A percentile compares a stretch with the other conserved stretches of the same genome.
Evolutionary conservation across 1,140 invertebrate genomes (phyloP).

Genomic region (Zaprionus africanus): DNA sequence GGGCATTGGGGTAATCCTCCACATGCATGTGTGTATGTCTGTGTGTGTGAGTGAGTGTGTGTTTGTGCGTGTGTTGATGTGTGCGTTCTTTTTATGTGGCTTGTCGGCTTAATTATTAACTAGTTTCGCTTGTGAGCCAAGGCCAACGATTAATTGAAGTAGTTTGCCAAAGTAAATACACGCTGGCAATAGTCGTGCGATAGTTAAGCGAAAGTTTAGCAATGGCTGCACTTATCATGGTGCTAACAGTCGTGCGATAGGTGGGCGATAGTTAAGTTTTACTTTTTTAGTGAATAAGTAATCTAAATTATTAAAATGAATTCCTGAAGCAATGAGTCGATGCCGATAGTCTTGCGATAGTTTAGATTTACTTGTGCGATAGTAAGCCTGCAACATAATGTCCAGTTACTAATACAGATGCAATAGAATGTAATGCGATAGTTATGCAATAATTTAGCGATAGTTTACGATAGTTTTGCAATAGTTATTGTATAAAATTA

Average conservation of each 20-base stretch:
- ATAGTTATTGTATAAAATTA: neutral
- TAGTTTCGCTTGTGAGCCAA: conserved; percentile 30
- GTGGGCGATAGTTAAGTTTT: neutral
- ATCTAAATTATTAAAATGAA: neutral
- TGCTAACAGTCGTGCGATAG: neutral
- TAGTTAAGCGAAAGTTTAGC: neutral
- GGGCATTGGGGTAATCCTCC: conserved; percentile 23
- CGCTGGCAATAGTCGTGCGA: neutral
- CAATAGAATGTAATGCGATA: no score
- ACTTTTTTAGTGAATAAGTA: no score
- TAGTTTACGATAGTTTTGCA: neutral
- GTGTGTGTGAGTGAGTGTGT: neutral
- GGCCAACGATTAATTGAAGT: conserved; percentile 38
- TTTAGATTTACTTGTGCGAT: neutral
- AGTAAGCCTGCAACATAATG: no score
- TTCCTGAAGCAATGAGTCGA: neutral
- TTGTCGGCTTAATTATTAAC: conserved; percentile 49
- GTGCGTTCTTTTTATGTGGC: conserved; percentile 8
- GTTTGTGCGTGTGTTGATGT: conserved; percentile 10
- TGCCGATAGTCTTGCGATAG: neutral
- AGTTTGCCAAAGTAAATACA: neutral
- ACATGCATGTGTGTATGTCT: neutral
- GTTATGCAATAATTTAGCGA: neutral
- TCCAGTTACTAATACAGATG: no score
- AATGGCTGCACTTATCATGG: neutral